A percentile compares a stretch with the other conserved stretches of the same genome.
These are phyloP conservation scores for Telmatherina bonti DNA, from an alignment of 2,797 vertebrate genomes.

Conservation along the genomic window DNA sequence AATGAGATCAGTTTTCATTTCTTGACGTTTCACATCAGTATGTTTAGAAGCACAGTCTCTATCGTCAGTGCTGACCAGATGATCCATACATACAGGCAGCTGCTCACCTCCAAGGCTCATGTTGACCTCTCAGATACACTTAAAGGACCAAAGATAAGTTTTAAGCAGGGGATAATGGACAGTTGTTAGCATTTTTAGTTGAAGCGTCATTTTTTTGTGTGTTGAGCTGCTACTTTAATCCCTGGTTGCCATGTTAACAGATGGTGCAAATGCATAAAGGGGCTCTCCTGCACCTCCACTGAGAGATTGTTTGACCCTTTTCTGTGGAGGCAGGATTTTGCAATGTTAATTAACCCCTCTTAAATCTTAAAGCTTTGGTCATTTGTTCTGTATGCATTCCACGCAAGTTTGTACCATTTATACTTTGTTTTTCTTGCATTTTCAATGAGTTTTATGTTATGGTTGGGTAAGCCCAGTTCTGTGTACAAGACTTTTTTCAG, in stretches of 20 bases:
- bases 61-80: slow-evolving; percentile 83
- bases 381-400: slow-evolving; percentile 87
- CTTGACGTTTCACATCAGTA: slow-evolving; percentile 66
- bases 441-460: slow-evolving; percentile 80
- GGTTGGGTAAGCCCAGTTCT: slow-evolving; percentile 81
- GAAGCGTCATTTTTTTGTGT: slow-evolving; percentile 77
- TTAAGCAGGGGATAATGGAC: slow-evolving; percentile 87
- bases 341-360: slow-evolving; percentile 87
- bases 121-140: slow-evolving; percentile 86
- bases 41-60: slow-evolving; percentile 86
- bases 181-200: slow-evolving; percentile 79
- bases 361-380: slow-evolving; percentile 87
- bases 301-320: slow-evolving; percentile 69
- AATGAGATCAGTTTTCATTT: slow-evolving; percentile 74
- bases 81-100: slow-evolving; percentile 80
- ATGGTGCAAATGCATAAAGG: slow-evolving; percentile 79
- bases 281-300: slow-evolving; percentile 70
- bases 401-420: slow-evolving; percentile 85
- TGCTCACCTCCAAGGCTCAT: slow-evolving; percentile 82
- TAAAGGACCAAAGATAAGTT: slow-evolving; percentile 91
- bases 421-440: slow-evolving; percentile 78
- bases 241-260: slow-evolving; percentile 83
- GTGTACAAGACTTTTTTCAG: slow-evolving; percentile 80
- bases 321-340: slow-evolving; percentile 69
- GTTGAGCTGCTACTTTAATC: slow-evolving; percentile 85